phyloP scores from a whole-genome alignment of 2,888 invertebrate genomes.

The Deilephila porcellus region DNA sequence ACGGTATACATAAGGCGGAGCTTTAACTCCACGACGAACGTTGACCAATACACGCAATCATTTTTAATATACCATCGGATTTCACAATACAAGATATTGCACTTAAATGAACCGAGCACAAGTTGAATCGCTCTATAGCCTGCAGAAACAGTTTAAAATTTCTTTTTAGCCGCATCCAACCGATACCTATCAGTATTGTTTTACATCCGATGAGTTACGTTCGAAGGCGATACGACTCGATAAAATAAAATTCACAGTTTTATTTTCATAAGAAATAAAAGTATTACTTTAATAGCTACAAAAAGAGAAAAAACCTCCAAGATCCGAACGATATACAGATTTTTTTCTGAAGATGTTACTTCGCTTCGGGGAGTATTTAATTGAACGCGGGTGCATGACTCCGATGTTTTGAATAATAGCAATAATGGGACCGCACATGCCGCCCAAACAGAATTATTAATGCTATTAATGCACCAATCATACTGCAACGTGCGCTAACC shows the following conservation, averaged over 20 bases:
- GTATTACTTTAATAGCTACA: constrained; percentile 79
- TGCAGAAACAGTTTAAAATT: constrained; percentile 62
- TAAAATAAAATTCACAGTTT: constrained; percentile 74
- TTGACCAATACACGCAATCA: constrained; percentile 44
- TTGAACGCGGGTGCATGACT: constrained; percentile 75
- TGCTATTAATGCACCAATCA: constrained; percentile 39
- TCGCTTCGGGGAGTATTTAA: constrained; percentile 70
- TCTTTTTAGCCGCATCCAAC: constrained; percentile 69
- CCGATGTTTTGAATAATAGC: constrained; percentile 75
- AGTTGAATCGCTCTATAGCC: constrained; percentile 66
- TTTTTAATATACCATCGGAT: constrained; percentile 60
- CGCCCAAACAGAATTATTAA: constrained; percentile 60
- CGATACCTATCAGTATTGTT: constrained; percentile 79
- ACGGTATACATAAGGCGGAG: background rate
- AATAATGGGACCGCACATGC: constrained; percentile 69
- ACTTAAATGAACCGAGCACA: constrained; percentile 70
- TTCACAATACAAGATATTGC: constrained; percentile 71
- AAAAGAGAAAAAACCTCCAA: constrained; percentile 62
- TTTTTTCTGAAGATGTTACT: constrained; percentile 67
- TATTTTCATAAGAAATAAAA: constrained; percentile 65
- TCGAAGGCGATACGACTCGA: constrained; percentile 64
- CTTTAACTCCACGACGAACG: constrained; percentile 10
- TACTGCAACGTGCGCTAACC: constrained; percentile 32
- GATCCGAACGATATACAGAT: constrained; percentile 67
- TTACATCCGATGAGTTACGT: constrained; percentile 75